phyloP scores from a whole-genome alignment of 2,113 vertebrate genomes.

The Loxodonta africana region DNA sequence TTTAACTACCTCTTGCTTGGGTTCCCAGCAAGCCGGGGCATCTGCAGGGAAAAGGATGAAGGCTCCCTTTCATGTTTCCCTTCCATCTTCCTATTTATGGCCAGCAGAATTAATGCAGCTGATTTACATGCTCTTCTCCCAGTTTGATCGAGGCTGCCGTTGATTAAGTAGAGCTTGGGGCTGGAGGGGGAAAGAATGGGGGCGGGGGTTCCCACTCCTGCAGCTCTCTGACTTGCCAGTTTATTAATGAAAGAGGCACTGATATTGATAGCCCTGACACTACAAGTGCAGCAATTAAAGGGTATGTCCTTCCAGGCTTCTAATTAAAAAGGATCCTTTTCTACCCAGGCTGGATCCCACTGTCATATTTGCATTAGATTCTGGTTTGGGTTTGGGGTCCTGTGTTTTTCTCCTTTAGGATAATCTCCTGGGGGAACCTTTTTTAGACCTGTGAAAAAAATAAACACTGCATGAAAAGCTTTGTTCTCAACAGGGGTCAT shows the following conservation, averaged over 20 bases:
- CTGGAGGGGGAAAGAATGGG: not conserved
- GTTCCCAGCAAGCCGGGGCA: constrained; percentile 76
- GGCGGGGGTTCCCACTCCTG: constrained; percentile 83
- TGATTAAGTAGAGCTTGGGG: constrained; percentile 90
- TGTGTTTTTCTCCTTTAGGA: constrained; percentile 69
- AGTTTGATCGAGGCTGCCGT: constrained; percentile 88
- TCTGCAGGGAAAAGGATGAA: constrained; percentile 74
- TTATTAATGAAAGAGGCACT: constrained; percentile 91
- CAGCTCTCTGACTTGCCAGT: constrained; percentile 89
- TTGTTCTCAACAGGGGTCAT: constrained; percentile 74
- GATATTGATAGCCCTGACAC: constrained; percentile 90
- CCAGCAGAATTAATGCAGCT: constrained; percentile 87
- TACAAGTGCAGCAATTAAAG: constrained; percentile 89
- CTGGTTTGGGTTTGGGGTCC: constrained; percentile 65
- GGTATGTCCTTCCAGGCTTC: constrained; percentile 88
- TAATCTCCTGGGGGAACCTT: constrained; percentile 73
- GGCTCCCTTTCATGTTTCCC: constrained; percentile 85
- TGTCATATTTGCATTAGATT: constrained; percentile 81
- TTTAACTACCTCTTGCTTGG: constrained; percentile 88
- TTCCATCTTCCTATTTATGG: constrained; percentile 87
- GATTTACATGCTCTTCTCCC: constrained; percentile 89
- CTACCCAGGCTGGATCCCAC: constrained; percentile 82
- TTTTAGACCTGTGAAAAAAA: constrained; percentile 76
- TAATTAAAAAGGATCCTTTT: constrained; percentile 88
- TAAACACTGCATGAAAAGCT: constrained; percentile 74